Percentiles rank a stretch among this genome's conserved stretches.
These are phyloP conservation scores for Sicus ferrugineus DNA, from an alignment of 2,888 invertebrate genomes.

Conservation along the genomic window DNA sequence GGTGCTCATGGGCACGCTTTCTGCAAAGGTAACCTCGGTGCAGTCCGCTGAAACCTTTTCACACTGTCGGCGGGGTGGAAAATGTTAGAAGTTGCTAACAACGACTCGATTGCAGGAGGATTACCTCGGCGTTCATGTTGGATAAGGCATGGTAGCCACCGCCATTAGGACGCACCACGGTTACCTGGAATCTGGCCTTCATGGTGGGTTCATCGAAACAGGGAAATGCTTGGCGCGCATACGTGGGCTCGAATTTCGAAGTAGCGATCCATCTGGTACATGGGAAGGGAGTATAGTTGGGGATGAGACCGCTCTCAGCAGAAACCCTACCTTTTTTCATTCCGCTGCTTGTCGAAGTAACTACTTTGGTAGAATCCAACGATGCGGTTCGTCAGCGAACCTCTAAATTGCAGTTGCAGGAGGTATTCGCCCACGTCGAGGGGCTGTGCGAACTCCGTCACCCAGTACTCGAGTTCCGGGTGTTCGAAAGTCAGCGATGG, in stretches of 20 bases:
- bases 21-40: slow-evolving; percentile 76
- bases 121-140: slow-evolving; percentile 70
- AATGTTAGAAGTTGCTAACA: not conserved
- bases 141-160: slow-evolving; percentile 77
- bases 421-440: slow-evolving; percentile 59
- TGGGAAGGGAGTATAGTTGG: not conserved
- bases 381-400: slow-evolving; percentile 72
- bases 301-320: slow-evolving; percentile 44
- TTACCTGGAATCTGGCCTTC: slow-evolving; percentile 84
- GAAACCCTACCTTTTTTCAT: slow-evolving; percentile 41
- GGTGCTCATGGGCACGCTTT: slow-evolving; percentile 91
- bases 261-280: slow-evolving; percentile 78
- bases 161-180: slow-evolving; percentile 74
- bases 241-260: slow-evolving; percentile 92
- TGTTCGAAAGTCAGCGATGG: slow-evolving; percentile 34
- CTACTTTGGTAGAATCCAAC: slow-evolving; percentile 78
- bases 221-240: slow-evolving; percentile 92
- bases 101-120: not conserved
- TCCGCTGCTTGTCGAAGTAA: slow-evolving; percentile 65
- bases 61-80: slow-evolving; percentile 10
- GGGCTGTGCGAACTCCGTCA: slow-evolving; percentile 52
- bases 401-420: slow-evolving; percentile 71
- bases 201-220: slow-evolving; percentile 94
- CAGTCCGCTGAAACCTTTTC: slow-evolving; percentile 53
- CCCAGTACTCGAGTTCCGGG: slow-evolving; percentile 48